These are phyloP conservation scores for Ips typographus DNA, from an alignment of 1,140 invertebrate species.

Conservation along the genomic window DNA sequence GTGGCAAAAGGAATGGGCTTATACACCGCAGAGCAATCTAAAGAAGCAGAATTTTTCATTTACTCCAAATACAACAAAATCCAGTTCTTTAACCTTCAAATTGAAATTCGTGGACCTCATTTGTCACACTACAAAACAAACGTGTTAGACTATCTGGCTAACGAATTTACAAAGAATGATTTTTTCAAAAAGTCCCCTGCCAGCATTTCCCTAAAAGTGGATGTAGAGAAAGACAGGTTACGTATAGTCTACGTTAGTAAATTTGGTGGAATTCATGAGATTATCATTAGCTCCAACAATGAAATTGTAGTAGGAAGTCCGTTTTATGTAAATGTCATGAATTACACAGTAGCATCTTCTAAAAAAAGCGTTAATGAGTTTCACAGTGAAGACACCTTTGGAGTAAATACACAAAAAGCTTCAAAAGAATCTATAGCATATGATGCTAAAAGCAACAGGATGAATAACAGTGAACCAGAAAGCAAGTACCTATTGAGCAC, in stretches of 20 bases:
- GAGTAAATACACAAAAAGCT: too few species aligned
- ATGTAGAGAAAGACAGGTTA: conserved; percentile 42
- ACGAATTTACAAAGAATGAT: neutral
- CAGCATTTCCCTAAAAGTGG: conserved; percentile 39
- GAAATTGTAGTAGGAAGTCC: conserved; percentile 45
- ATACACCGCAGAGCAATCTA: conserved; percentile 55
- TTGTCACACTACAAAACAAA: conserved; percentile 6
- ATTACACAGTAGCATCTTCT: neutral
- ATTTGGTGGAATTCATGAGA: conserved; percentile 46
- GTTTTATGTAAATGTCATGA: conserved; percentile 41
- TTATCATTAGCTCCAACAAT: conserved; percentile 42
- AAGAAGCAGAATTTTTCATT: conserved; percentile 50
- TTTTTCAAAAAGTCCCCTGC: neutral
- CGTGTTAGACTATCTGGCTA: conserved; percentile 4
- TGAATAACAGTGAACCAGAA: too few species aligned
- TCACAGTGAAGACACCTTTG: too few species aligned
- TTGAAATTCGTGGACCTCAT: conserved; percentile 23
- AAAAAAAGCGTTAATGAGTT: too few species aligned
- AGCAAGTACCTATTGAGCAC: too few species aligned
- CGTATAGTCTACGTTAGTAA: conserved; percentile 45
- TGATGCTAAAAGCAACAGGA: too few species aligned
- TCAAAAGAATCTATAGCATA: too few species aligned
- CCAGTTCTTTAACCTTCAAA: conserved; percentile 18
- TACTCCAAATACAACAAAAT: conserved; percentile 37
- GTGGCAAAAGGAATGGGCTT: conserved; percentile 60